phyloP scores from a whole-genome alignment of 1,140 invertebrate species.

The Saccostrea glomerata region DNA sequence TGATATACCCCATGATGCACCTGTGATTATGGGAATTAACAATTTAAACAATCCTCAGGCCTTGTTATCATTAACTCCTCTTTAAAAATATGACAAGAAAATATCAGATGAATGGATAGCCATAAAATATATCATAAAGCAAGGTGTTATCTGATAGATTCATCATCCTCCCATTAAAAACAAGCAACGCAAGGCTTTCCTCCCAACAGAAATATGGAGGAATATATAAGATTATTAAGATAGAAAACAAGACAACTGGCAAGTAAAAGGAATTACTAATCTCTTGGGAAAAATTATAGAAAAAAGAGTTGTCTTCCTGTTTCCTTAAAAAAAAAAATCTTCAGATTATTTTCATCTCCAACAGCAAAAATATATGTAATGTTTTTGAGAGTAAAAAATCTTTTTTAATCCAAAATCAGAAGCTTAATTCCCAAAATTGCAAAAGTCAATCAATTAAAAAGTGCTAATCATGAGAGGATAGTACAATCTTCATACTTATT shows the following conservation, averaged over 20 bases:
- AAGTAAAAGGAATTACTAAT: not conserved
- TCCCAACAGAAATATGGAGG: conserved; percentile 20
- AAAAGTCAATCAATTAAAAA: not conserved
- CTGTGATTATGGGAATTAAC: conserved; percentile 24
- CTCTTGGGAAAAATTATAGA: not conserved
- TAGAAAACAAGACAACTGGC: not conserved
- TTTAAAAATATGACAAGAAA: conserved; percentile 35
- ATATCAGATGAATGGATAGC: conserved; percentile 28
- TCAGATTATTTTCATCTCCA: not conserved
- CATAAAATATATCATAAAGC: conserved; percentile 3
- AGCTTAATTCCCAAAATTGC: not conserved
- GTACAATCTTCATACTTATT: not conserved
- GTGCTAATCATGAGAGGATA: not conserved
- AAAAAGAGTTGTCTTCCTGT: not conserved
- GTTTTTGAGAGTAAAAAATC: not conserved
- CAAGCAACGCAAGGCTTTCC: not conserved
- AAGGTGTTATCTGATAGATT: conserved; percentile 16
- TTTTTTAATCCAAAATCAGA: not conserved
- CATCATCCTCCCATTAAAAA: conserved; percentile 26
- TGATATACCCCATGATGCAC: conserved; percentile 23
- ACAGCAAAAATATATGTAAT: not conserved
- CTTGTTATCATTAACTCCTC: conserved; percentile 18
- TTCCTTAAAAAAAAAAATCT: not conserved
- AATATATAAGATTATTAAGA: conserved; percentile 20
- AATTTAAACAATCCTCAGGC: conserved; percentile 23